Base-by-base conservation (phyloP, 1,140 invertebrate genomes). In the Proctacanthus coquilletti region DNA sequence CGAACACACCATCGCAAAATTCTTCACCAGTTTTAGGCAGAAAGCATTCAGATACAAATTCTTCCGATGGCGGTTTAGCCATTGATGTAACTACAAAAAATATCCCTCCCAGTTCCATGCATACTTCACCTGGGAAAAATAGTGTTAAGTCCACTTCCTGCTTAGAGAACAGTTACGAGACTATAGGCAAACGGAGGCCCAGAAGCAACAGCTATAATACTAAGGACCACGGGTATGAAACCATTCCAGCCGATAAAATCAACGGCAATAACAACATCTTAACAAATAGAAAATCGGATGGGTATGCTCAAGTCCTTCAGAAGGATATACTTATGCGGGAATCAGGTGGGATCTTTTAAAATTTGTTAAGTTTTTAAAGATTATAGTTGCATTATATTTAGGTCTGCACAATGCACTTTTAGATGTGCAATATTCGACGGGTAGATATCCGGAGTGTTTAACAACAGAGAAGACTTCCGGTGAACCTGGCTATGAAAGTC, bases 191-290 rank as follows among this genome's bases (percentile, higher is more conserved):
- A 32, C 43, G 45, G 36, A 54, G 56, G 0, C 41, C 40, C 4
- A 42, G 53, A 4, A 56, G 51, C 25, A 60, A 54, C 31, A 57
- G 54, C 36, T 57, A 57, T 31, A 46, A 50, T 9, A 47, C 52
- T 14, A 60, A 59, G 34, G 70, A 75, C 57, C 69, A 71, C n/a
- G 72, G 72, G 5, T 75, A 77, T 47, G 74, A 76, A 52, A 75
- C 71, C 21, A 69, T 70, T 41, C 63, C 65, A 2, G 55, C 59
- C 0, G 65, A 70, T 38, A 49, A 57, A 1, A 30, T 41, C 45
- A 51, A 4, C 10, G 33, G 31, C 6, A 11, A 13, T 3, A 13
- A 38, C 19, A 18, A 39, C 34, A 17, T 39, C 40, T 45, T 49
- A 5, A 44, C 52, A 39, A 62, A 64, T 48, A 58, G 57, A 42